A percentile compares a stretch with the other conserved stretches of the same genome.
Conservation (phyloP, 2,113 vertebrate genomes). For the Mustela lutreola region DNA sequence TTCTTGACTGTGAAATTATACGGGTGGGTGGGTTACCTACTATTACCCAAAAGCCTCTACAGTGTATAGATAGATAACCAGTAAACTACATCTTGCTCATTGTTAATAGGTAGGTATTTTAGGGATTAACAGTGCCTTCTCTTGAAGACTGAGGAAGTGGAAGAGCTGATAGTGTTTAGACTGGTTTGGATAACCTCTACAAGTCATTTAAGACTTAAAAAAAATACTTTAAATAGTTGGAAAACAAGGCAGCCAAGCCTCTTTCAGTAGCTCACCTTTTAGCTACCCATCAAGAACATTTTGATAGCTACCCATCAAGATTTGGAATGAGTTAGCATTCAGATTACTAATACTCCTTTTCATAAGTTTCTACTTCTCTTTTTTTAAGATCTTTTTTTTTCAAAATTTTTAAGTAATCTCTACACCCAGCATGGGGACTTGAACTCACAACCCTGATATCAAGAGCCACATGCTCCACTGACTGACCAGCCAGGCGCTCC, state of each 20-base stretch:
- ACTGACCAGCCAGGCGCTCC: not conserved
- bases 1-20: not conserved
- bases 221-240: not conserved
- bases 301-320: not conserved
- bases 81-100: not conserved
- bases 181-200: not conserved
- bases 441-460: not conserved
- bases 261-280: not conserved
- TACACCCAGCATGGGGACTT: not conserved
- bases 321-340: conserved; percentile 16
- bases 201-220: not conserved
- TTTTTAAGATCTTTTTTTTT: not conserved
- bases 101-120: not conserved
- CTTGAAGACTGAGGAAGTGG: not conserved
- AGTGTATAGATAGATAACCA: not conserved
- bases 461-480: not conserved
- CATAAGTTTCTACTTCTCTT: not conserved
- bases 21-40: not conserved
- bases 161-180: not conserved
- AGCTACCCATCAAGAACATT: not conserved
- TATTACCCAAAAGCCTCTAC: not conserved
- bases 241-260: not conserved
- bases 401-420: not conserved
- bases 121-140: not conserved
- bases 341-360: not conserved